A percentile compares a stretch with the other conserved stretches of the same genome.
phyloP scores from a whole-genome alignment of 2,797 vertebrate genomes.

The Malurus leucopterus region DNA sequence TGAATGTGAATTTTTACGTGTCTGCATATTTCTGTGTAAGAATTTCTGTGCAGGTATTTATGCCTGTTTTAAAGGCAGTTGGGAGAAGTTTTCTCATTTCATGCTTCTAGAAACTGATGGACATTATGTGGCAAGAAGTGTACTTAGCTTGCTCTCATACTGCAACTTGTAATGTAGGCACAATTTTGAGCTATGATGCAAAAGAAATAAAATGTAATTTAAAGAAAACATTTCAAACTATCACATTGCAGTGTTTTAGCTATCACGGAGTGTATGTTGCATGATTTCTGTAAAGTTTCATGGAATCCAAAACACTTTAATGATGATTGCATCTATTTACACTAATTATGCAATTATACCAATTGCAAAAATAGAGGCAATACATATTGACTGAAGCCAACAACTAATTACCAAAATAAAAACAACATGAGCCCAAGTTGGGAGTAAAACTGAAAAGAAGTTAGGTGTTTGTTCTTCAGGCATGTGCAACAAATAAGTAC shows the following conservation, averaged over 20 bases:
- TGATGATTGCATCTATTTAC: constrained; percentile 44
- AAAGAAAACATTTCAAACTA: not conserved
- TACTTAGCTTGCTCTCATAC: not conserved
- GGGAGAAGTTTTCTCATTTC: not conserved
- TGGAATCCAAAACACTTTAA: constrained; percentile 27
- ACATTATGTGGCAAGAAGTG: not conserved
- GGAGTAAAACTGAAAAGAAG: not conserved
- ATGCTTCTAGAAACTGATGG: not conserved
- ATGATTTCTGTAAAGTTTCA: constrained; percentile 29
- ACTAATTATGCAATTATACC: constrained; percentile 51
- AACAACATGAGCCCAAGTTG: constrained; percentile 1
- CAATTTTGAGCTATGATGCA: not conserved
- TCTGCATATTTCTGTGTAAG: not conserved
- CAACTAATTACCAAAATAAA: constrained; percentile 42
- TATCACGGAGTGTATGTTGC: not conserved
- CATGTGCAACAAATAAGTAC: not conserved
- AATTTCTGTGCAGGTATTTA: not conserved
- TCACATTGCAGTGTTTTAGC: not conserved
- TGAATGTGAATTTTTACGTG: not conserved
- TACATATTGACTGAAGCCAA: not conserved
- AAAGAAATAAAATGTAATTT: not conserved
- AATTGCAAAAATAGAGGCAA: constrained; percentile 40
- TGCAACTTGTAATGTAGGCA: not conserved
- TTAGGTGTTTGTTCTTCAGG: not conserved
- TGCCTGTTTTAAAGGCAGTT: not conserved